Base-by-base conservation (phyloP, 2,113 vertebrate genomes). In the Cynopterus brachyotis region DNA sequence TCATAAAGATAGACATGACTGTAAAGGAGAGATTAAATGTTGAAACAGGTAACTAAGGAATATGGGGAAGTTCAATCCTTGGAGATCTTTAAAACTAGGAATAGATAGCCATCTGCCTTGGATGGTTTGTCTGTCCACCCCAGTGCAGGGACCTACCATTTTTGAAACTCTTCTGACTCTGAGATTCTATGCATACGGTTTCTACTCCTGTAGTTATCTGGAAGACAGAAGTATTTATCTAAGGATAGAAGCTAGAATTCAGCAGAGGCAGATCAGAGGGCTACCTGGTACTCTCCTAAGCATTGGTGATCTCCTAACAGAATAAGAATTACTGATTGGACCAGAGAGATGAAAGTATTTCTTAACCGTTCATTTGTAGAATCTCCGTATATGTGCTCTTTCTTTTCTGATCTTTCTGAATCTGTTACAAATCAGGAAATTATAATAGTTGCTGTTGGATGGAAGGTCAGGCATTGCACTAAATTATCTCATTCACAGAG, bases 21-120 rank as follows among this genome's bases (percentile, higher is more conserved):
- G 82, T 87, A 93, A 95, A 95, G 84, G 89, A 94, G 67, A 85
- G 81, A 96, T 96, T 96, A 94, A 94, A 91, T 30, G 42, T 26
- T 35, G 91, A 95, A 97, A 95, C 91, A 96, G 91, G 96, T 97
- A 93, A 95, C 96, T 79, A 88, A 66, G 78, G 95, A 86, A 47
- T 81, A 89, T 69, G 20, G 82, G 32, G 22, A 82, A 93, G 57
- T 79, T 79, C 37, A 59, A 2, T 94, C 91, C 96, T 85, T 70
- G 84, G 97, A 85, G 96, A 89, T 93, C 73, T 82, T 97, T 94
- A 85, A 93, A 96, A 79, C 28, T n/a, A 73, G 62, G 22, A 73
- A 16, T 55, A 59, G 75, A 96, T 7, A 79, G 82, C 62, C 67
- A 79, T 89, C 72, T 94, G 47, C 72, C 66, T 80, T 35, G 37